Evolutionary conservation across 1,140 invertebrate genomes (phyloP).

Genomic region (Vanessa tameamea): DNA sequence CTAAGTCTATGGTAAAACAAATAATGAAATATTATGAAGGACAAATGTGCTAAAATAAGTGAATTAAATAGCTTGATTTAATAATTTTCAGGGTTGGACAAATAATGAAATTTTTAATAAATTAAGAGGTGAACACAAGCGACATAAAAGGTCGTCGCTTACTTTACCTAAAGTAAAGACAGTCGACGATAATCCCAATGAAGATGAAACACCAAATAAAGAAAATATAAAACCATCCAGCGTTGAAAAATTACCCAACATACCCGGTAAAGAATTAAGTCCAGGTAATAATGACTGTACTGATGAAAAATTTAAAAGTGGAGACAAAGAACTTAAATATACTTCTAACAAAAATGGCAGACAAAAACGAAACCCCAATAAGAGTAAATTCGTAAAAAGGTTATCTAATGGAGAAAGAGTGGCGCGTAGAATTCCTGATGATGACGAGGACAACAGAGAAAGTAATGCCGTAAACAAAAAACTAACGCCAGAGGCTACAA

Average conservation of each 20-base stretch:
- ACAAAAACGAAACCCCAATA: slow-evolving; percentile 49
- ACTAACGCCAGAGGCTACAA: slow-evolving; percentile 75
- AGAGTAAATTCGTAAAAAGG: slow-evolving; percentile 63
- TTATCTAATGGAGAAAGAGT: slow-evolving; percentile 62
- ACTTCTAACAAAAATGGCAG: slow-evolving; percentile 39
- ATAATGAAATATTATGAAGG: background rate
- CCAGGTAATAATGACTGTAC: slow-evolving; percentile 11
- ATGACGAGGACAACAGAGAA: slow-evolving; percentile 39
- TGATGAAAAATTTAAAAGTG: slow-evolving; percentile 32
- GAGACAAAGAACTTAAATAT: slow-evolving; percentile 36
- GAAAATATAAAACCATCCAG: slow-evolving; percentile 52
- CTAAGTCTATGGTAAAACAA: slow-evolving; percentile 83
- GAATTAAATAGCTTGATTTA: slow-evolving; percentile 10
- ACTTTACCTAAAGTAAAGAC: slow-evolving; percentile 76
- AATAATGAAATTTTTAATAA: slow-evolving; percentile 70
- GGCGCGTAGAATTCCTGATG: slow-evolving; percentile 42
- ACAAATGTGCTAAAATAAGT: background rate
- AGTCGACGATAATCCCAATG: slow-evolving; percentile 58
- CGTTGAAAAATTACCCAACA: slow-evolving; percentile 64
- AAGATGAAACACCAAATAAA: slow-evolving; percentile 43
- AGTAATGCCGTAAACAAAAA: slow-evolving; percentile 54
- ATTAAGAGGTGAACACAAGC: slow-evolving; percentile 59
- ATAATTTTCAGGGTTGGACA: slow-evolving; percentile 70
- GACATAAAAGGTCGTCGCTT: slow-evolving; percentile 66
- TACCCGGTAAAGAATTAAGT: slow-evolving; percentile 44